Base-by-base conservation (phyloP, 2,797 vertebrate genomes). In the Pseudochromis fuscus region DNA sequence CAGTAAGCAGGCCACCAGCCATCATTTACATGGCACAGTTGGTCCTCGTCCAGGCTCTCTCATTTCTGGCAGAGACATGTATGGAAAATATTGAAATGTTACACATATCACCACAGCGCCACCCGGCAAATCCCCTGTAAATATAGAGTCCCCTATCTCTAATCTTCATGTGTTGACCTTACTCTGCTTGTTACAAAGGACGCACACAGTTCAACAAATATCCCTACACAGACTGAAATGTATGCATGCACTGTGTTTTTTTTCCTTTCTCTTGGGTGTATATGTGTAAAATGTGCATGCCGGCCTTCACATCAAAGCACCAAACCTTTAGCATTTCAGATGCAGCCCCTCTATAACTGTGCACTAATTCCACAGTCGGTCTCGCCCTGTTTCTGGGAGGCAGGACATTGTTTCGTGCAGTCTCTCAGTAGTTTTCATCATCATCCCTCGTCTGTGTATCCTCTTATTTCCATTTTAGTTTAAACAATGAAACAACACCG, bases 1-100 rank as follows among this genome's bases (percentile, higher is more conserved):
- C 76, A 79, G 82, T 79, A 82, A 88, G 75, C 84, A 85, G 89
- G 85, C 84, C 84, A 90, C 60, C 83, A 88, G 78, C 61, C 83
- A 77, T 84, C 83, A 88, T 85, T 89, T 84, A 79, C 75, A 81
- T 87, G 85, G 52, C 85, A 86, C 87, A 88, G 67, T 88, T 89
- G 87, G 83, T 88, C 62, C 58, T 19, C 7, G 18, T 81, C 87
- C 88, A 88, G 64, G 46, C 55, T 72, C 58, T 62, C 44, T 76
- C 67, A 48, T 82, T 81, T 66, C 70, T 85, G 83, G 77, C 81
- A 79, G 63, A n/a, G 65, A 72, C 46, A 68, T 70, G 42, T 63
- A 75, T 82, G 80, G 68, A 85, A 85, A 86, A 79, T 71, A 79
- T 73, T 30, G 49, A 78, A 65, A 74, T 42, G 46, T 79, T 67